Percentiles rank a stretch among this genome's conserved stretches.
Evolutionary conservation across 2,113 vertebrate genomes (phyloP).

Genomic region (Tauraco erythrolophus): DNA sequence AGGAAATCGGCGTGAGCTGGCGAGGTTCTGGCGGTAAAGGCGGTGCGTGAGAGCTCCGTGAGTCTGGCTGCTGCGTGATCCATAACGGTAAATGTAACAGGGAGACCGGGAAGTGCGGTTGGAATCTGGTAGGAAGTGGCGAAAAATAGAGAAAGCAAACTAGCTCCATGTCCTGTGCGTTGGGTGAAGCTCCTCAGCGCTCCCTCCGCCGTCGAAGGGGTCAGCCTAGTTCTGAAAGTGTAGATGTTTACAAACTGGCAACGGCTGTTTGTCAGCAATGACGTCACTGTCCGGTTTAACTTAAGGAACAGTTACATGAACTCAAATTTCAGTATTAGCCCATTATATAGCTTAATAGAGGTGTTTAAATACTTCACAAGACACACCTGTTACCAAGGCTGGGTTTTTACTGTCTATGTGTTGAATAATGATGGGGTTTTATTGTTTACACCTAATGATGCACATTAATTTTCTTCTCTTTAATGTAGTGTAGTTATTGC

Average conservation of each 20-base stretch:
- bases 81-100: background rate
- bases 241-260: background rate
- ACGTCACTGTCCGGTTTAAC: background rate
- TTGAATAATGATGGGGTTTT: background rate
- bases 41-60: background rate
- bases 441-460: background rate
- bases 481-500: background rate
- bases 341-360: background rate
- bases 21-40: rapidly evolving
- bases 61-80: background rate
- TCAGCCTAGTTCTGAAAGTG: background rate
- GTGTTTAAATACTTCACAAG: background rate
- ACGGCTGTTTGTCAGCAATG: background rate
- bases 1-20: rapidly evolving
- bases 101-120: background rate
- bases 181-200: background rate
- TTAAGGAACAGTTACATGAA: background rate
- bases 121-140: background rate
- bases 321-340: background rate
- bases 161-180: rapidly evolving
- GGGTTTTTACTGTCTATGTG: background rate
- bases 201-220: background rate
- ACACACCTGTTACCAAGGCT: background rate
- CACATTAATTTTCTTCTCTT: background rate
- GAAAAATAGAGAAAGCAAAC: background rate